A percentile compares a stretch with the other conserved stretches of the same genome.
Conservation (phyloP, 2,888 invertebrate genomes). For the Rhyacophila evoluta region DNA sequence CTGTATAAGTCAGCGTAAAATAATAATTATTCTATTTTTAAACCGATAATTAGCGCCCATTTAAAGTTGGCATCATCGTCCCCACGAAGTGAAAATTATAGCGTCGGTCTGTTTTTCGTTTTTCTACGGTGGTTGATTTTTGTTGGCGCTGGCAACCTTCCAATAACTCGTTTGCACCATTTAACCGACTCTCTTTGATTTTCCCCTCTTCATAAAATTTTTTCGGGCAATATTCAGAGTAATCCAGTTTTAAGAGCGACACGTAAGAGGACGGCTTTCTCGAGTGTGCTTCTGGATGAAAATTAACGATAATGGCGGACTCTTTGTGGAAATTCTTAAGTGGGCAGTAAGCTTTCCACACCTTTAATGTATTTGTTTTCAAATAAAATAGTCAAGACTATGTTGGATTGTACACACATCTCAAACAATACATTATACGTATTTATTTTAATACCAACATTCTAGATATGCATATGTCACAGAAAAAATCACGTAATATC, state of each 20-base stretch:
- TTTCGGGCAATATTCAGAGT: conserved; percentile 48
- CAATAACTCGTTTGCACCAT: conserved; percentile 49
- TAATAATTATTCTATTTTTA: background rate
- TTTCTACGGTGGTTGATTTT: conserved; percentile 34
- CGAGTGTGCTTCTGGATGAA: conserved; percentile 51
- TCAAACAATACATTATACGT: too few species aligned
- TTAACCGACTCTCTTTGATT: conserved; percentile 48
- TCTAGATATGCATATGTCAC: too few species aligned
- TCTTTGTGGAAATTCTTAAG: conserved; percentile 51
- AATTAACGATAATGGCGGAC: conserved; percentile 53
- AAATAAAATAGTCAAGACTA: too few species aligned
- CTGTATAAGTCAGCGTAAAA: too few species aligned
- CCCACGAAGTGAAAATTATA: background rate
- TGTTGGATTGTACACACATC: too few species aligned
- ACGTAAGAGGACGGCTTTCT: conserved; percentile 52
- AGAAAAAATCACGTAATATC: too few species aligned
- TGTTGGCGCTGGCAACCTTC: conserved; percentile 34
- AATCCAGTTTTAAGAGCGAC: conserved; percentile 53
- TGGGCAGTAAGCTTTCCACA: conserved; percentile 48
- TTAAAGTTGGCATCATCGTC: conserved; percentile 30
- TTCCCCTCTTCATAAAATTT: conserved; percentile 42
- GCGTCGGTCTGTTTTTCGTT: conserved; percentile 3
- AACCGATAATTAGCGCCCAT: conserved; percentile 41
- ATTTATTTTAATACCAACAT: too few species aligned
- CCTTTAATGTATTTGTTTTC: too few species aligned